A percentile compares a stretch with the other conserved stretches of the same genome.
phyloP scores from a whole-genome alignment of 2,113 vertebrate genomes.

The cattle (Bos taurus) region DNA sequence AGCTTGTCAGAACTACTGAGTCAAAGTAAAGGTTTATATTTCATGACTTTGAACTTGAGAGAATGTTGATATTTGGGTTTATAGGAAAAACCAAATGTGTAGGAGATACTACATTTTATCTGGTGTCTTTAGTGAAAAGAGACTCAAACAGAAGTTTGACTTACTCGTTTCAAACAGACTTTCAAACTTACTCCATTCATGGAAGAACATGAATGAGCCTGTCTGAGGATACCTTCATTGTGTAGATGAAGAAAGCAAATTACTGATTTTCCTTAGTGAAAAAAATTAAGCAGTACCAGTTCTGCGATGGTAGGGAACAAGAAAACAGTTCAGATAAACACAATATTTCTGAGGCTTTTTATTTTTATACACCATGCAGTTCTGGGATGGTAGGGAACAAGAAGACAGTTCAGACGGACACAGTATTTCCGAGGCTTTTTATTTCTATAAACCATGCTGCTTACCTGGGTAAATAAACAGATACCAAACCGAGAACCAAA shows the following conservation, averaged over 20 bases:
- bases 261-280: constrained; percentile 54
- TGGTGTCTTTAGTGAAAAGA: neutral
- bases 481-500: constrained; percentile 26
- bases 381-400: too few relatives aligned
- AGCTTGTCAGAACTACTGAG: neutral
- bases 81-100: neutral
- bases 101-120: neutral
- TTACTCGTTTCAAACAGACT: neutral
- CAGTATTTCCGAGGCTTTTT: neutral
- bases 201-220: constrained; percentile 67
- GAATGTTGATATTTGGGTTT: neutral
- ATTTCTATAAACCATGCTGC: constrained; percentile 56
- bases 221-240: constrained; percentile 43
- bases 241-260: constrained; percentile 54
- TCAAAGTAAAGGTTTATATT: neutral
- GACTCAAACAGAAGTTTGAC: neutral
- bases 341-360: neutral
- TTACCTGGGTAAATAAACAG: constrained; percentile 45
- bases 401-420: neutral
- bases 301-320: constrained; percentile 41
- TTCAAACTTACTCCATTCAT: neutral
- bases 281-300: constrained; percentile 61
- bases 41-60: neutral
- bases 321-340: constrained; percentile 18
- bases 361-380: constrained; percentile 46